Percentiles rank a stretch among this genome's conserved stretches.
Evolutionary conservation across 2,888 invertebrate genomes (phyloP).

Genomic region (Leptinotarsa juncta): DNA sequence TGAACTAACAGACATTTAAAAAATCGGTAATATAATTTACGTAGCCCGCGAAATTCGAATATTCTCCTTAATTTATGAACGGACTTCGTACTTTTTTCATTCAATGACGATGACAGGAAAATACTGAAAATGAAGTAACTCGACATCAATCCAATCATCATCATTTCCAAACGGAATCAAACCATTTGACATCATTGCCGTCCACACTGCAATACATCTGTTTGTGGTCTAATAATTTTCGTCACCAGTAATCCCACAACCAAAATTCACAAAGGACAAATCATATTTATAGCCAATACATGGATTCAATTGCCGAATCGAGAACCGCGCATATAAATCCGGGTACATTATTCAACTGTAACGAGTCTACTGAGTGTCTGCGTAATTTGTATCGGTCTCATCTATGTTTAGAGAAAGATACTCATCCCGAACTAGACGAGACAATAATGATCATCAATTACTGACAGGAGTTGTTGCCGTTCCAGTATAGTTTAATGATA

Average conservation of each 20-base stretch:
- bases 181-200: neutral
- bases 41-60: no score
- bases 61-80: no score
- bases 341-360: constrained; percentile 28
- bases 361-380: constrained; percentile 17
- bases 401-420: constrained; percentile 39
- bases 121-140: neutral
- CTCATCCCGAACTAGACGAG: constrained; percentile 30
- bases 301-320: constrained; percentile 36
- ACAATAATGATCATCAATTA: constrained; percentile 42
- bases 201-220: constrained; percentile 10
- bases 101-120: no score
- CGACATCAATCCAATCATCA: neutral
- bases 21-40: no score
- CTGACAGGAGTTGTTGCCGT: constrained; percentile 37
- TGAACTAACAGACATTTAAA: no score
- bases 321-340: constrained; percentile 33
- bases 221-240: constrained; percentile 18
- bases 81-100: no score
- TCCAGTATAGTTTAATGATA: constrained; percentile 39
- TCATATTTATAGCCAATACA: constrained; percentile 37
- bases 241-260: constrained; percentile 5
- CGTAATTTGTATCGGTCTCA: constrained; percentile 17
- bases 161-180: neutral
- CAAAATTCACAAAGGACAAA: constrained; percentile 36